Conservation (phyloP, 1,140 invertebrate genomes). For the Schlechtendalia chinensis region DNA sequence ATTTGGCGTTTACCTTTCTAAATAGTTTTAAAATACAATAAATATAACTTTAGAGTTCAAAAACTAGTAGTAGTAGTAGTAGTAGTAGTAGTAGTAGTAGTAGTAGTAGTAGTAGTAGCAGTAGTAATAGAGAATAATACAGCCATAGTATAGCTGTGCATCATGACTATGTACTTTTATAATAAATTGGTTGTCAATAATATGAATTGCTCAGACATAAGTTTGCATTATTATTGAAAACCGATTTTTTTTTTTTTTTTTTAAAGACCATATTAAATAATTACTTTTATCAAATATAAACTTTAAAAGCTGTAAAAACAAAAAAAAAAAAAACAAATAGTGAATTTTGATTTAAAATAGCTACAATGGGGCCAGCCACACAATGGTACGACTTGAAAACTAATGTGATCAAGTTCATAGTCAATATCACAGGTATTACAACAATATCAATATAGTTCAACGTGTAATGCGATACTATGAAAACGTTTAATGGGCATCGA, state of each 20-base stretch:
- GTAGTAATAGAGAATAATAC: background rate
- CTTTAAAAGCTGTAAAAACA: background rate
- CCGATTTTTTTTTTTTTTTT: too few species aligned
- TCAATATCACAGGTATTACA: constrained; percentile 20
- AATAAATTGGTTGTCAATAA: background rate
- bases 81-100: constrained; percentile 17
- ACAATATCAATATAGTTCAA: background rate
- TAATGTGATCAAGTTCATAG: constrained; percentile 1
- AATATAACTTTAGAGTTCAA: constrained; percentile 1
- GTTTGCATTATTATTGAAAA: background rate
- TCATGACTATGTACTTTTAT: background rate
- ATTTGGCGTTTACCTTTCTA: constrained; percentile 37
- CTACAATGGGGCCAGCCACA: too few species aligned
- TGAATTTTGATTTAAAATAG: background rate
- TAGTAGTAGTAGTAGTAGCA: constrained; percentile 18
- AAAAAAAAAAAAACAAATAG: background rate
- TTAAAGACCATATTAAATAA: background rate
- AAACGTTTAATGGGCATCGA: constrained; percentile 41
- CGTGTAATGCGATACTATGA: background rate
- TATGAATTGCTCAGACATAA: background rate
- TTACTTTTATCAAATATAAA: background rate
- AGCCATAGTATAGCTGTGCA: background rate
- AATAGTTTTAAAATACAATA: constrained; percentile 27
- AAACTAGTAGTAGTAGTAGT: constrained; percentile 14
- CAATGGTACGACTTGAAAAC: background rate